Base-by-base conservation (phyloP, 2,797 vertebrate genomes). In the Steatocranus sp. region DNA sequence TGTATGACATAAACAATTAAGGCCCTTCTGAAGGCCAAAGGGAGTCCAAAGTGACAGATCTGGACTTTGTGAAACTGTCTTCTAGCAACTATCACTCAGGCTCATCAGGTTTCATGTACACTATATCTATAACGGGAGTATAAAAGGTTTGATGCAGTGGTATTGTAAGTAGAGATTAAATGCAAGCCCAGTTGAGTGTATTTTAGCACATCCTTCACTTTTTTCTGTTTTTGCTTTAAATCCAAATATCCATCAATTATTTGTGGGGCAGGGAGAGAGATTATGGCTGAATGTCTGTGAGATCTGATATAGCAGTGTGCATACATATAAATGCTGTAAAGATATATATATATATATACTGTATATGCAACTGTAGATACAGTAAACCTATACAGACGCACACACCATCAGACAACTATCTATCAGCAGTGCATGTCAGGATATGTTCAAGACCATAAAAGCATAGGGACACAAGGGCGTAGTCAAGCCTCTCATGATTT, bases 381-480 rank as follows among this genome's bases (percentile, higher is more conserved):
- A 70, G 15, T 56, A 68, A 53, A 48, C 17, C 17, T 43, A 41
- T 30, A 25, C 30, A 63, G 49, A 92, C 80, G 83, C 76, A 76
- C 87, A 78, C 61, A 63, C 15, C 93, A 78, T 85, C 74, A 83
- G 84, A 81, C 38, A 79, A 53, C 83, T 81, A 84, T 84, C 92
- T 91, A 92, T 92, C 90, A 89, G 91, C 88, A 88, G 88, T 81
- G 85, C 83, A 85, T 82, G 87, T 87, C 81, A 49, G 86, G 87
- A 87, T 94, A 90, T 87, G 81, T 84, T 93, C 91, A 85, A 86
- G 82, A 93, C 93, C 91, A 93, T 96, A 95, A 96, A 95, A 95
- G 80, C 5, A 81, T 89, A 88, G 95, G 95, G 94, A 91, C 82
- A 88, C 89, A 85, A 86, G 92, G 91, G 91, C 78, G 32, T 83